These are phyloP conservation scores for Chelonus formosanus DNA, from an alignment of 2,888 invertebrate species.

Conservation along the genomic window DNA sequence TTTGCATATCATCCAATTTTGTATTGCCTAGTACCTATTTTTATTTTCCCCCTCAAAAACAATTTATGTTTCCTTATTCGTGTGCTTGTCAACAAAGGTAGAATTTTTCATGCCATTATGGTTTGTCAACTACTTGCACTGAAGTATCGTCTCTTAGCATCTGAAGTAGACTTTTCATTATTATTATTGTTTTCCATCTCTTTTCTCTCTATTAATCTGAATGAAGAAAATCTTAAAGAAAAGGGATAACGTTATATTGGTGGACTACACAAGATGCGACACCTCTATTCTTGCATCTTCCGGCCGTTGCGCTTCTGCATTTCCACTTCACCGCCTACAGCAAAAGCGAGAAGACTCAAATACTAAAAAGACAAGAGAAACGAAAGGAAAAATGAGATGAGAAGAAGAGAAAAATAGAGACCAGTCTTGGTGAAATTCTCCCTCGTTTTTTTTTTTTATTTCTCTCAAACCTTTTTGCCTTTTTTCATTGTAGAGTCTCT, in stretches of 20 bases:
- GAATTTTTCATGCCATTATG: too few relatives aligned
- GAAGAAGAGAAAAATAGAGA: conserved; percentile 11
- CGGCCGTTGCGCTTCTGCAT: conserved; percentile 17
- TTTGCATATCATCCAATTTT: conserved; percentile 5
- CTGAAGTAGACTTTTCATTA: conserved; percentile 4
- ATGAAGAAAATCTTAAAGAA: conserved; percentile 6
- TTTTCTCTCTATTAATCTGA: neutral
- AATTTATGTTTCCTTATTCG: too few relatives aligned
- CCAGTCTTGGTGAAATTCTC: conserved; percentile 22
- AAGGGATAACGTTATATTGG: conserved; percentile 44
- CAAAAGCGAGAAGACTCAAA: conserved; percentile 14
- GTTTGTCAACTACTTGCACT: too few relatives aligned
- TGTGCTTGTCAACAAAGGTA: too few relatives aligned
- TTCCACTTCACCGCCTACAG: conserved; percentile 22
- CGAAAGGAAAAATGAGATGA: neutral
- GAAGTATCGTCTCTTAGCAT: too few relatives aligned
- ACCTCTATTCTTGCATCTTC: conserved; percentile 11
- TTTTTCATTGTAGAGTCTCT: neutral
- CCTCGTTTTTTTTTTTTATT: neutral
- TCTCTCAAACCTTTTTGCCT: neutral
- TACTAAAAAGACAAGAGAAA: neutral
- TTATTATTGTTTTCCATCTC: neutral
- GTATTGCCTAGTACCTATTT: too few relatives aligned
- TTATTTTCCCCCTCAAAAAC: too few relatives aligned
- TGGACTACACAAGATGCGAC: conserved; percentile 8